Conservation (phyloP, 30 jellyfish, hydroid and myxozoan species). For the Aurelia coerulea region DNA sequence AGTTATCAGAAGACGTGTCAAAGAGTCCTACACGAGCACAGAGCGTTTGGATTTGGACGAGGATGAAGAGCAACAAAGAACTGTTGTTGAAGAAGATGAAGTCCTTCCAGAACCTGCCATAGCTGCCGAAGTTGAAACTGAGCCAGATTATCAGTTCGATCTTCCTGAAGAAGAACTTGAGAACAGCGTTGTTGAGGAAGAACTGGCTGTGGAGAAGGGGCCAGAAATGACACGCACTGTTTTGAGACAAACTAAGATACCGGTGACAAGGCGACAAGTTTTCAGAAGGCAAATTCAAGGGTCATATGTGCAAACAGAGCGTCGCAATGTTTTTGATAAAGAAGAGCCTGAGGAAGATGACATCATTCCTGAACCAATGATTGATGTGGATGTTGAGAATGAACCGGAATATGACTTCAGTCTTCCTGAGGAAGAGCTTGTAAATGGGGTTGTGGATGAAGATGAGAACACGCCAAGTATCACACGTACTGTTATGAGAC, state of each 20-base stretch:
- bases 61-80: constrained; percentile 1
- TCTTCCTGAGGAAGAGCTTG: background rate
- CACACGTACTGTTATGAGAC: constrained; percentile 23
- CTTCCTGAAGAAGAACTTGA: background rate
- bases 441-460: background rate
- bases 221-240: constrained; percentile 19
- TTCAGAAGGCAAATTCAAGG: constrained; percentile 22
- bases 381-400: constrained; percentile 13
- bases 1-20: background rate
- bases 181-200: background rate
- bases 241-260: constrained; percentile 20
- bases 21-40: background rate
- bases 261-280: constrained; percentile 49
- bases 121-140: constrained; percentile 18
- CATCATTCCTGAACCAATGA: background rate
- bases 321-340: background rate
- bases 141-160: background rate
- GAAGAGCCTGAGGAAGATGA: background rate
- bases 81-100: constrained; percentile 7
- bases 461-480: background rate
- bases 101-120: background rate
- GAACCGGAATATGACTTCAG: background rate
- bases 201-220: background rate
- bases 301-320: constrained; percentile 14
- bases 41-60: background rate